Base-by-base conservation (phyloP, 2,113 vertebrate genomes). In the Lucifuga dentata region DNA sequence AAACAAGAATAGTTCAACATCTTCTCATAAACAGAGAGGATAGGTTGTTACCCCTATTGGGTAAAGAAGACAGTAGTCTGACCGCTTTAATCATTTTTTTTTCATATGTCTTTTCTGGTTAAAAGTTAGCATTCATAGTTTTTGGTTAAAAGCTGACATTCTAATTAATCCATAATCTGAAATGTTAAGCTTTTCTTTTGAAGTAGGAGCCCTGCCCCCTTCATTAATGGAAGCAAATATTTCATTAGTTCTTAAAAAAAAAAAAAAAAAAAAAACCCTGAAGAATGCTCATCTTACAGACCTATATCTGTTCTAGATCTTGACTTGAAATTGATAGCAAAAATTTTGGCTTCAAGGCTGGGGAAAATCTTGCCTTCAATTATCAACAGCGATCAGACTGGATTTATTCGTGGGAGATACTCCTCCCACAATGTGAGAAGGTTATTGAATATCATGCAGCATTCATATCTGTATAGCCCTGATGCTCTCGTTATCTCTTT, bases 211-310 rank as follows among this genome's bases (percentile, higher is more conserved):
- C 8, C 2, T n/a, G 1, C 46, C 38, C 38, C 24, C 2, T 52
- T 12, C 1, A n/a, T 11, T 64, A 2, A 32, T 52, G 38, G 61
- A 64, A 24, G 61, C 61, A n/a, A 52, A 64, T 21, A 52, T 64
- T 3, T 64, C 48, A 2, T 4, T 64, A 4, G 35, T 63, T 2
- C 8, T 63, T 5, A 62, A 39, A 64, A 51, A 64, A 23, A 17
- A 24, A 4, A 33, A 64, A 41, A 0, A 6, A n/a, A n/a, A n/a
- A n/a, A n/a, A n/a, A n/a, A n/a, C 0, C 1, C 36, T 3, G 36
- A 51, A 51, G 46, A 51, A 2, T 64, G 61, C 15, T 50, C 48
- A 13, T 52, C 23, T 15, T 48, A 48, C 5, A 62, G 59, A 13
- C 44, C 44, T 12, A 61, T 61, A 10, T 61, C 43, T 1, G 44